Conservation (phyloP, 2,113 vertebrate species). For the Azemiops feae region DNA sequence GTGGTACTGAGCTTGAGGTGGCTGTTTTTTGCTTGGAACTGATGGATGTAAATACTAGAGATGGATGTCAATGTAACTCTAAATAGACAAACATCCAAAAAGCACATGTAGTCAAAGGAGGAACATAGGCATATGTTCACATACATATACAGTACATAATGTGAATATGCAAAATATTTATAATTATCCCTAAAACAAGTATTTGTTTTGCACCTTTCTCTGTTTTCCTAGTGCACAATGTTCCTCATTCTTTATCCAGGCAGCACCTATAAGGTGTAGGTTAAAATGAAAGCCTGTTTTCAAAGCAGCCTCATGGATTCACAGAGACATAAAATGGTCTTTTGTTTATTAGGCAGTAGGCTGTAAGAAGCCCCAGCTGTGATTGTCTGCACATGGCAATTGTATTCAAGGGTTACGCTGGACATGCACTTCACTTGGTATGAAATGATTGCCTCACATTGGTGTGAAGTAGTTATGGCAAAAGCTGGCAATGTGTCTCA, state of each 20-base stretch:
- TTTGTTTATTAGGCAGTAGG: background rate
- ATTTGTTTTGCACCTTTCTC: background rate
- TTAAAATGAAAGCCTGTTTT: background rate
- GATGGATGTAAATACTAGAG: background rate
- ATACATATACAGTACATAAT: background rate
- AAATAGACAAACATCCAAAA: background rate
- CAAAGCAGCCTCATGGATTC: background rate
- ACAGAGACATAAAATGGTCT: background rate
- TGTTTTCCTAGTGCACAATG: background rate
- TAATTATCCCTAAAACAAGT: background rate
- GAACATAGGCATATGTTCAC: background rate
- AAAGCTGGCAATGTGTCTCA: conserved; percentile 48
- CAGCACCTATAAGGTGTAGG: background rate
- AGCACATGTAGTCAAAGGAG: background rate
- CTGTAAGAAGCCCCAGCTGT: background rate
- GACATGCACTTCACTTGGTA: background rate
- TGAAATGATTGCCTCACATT: conserved; percentile 26
- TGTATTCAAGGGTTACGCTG: conserved; percentile 21
- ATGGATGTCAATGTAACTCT: background rate
- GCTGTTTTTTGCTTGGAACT: background rate
- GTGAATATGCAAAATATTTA: background rate
- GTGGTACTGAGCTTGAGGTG: background rate
- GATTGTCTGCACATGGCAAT: background rate
- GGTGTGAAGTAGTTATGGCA: conserved; percentile 32
- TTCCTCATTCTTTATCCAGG: background rate